phyloP scores from a whole-genome alignment of 2,888 invertebrate species.

The Drosophila diplacantha region DNA sequence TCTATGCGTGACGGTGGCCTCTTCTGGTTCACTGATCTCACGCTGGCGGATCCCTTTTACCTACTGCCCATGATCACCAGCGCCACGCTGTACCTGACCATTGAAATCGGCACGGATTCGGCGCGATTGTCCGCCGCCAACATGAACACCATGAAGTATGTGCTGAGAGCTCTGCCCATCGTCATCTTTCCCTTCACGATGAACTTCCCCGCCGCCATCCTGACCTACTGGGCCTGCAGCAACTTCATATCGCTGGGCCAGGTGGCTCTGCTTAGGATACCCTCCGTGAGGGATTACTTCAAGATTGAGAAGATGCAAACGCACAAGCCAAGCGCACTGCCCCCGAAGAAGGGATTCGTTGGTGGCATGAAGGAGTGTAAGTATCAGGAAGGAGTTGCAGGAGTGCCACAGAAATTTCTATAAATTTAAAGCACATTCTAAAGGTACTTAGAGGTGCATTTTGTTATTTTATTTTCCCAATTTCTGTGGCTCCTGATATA shows the following conservation, averaged over 20 bases:
- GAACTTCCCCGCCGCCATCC: slow-evolving; percentile 91
- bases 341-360: slow-evolving; percentile 87
- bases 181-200: slow-evolving; percentile 90
- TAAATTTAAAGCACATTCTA: not conserved
- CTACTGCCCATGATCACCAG: slow-evolving; percentile 91
- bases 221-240: slow-evolving; percentile 93
- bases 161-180: slow-evolving; percentile 86
- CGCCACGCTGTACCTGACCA: slow-evolving; percentile 87
- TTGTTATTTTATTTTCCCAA: not conserved
- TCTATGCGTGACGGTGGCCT: slow-evolving; percentile 93
- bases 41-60: slow-evolving; percentile 92
- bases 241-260: slow-evolving; percentile 91
- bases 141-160: slow-evolving; percentile 85
- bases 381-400: slow-evolving; percentile 58
- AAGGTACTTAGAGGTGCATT: not conserved
- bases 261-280: slow-evolving; percentile 84
- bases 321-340: slow-evolving; percentile 80
- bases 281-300: slow-evolving; percentile 85
- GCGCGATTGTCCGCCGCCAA: slow-evolving; percentile 83
- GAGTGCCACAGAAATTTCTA: not conserved
- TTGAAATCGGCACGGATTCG: slow-evolving; percentile 89
- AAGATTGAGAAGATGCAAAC: slow-evolving; percentile 84
- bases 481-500: not conserved
- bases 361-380: slow-evolving; percentile 88
- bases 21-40: slow-evolving; percentile 95